Evolutionary conservation across 2,888 invertebrate species (phyloP).

Genomic region (Agrochola lychnidis): DNA sequence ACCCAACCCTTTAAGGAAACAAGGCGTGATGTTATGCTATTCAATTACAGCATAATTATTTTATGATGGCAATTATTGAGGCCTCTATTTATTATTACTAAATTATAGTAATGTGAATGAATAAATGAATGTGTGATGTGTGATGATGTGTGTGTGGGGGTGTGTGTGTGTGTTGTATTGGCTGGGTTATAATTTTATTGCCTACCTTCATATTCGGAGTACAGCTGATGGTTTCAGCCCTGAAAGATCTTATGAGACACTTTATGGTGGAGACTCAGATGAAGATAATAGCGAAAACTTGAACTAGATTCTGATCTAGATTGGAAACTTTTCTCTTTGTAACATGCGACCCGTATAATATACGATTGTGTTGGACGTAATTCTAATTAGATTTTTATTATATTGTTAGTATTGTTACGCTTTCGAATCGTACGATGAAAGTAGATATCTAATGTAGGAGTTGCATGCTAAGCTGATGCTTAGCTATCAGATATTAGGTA

Average conservation of each 20-base stretch:
- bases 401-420: slow-evolving; percentile 45
- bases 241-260: not conserved
- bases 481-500: not conserved
- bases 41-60: not conserved
- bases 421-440: slow-evolving; percentile 48
- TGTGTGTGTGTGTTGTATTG: no score
- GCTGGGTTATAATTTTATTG: not conserved
- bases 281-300: not conserved
- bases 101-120: no score
- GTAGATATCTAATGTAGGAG: slow-evolving; percentile 23
- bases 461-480: not conserved
- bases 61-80: not conserved
- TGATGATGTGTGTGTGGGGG: no score
- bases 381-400: slow-evolving; percentile 35
- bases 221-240: not conserved
- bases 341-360: slow-evolving; percentile 12
- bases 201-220: not conserved
- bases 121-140: no score
- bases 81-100: not conserved
- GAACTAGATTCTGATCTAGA: not conserved
- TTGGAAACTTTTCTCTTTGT: not conserved
- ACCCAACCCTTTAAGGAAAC: no score
- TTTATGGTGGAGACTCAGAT: not conserved
- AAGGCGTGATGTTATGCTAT: no score
- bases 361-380: slow-evolving; percentile 26